Evolutionary conservation across 2,888 invertebrate genomes (phyloP), one percentile per base, ranked within the genome.

Genomic region (Amphipyra berbera): DNA sequence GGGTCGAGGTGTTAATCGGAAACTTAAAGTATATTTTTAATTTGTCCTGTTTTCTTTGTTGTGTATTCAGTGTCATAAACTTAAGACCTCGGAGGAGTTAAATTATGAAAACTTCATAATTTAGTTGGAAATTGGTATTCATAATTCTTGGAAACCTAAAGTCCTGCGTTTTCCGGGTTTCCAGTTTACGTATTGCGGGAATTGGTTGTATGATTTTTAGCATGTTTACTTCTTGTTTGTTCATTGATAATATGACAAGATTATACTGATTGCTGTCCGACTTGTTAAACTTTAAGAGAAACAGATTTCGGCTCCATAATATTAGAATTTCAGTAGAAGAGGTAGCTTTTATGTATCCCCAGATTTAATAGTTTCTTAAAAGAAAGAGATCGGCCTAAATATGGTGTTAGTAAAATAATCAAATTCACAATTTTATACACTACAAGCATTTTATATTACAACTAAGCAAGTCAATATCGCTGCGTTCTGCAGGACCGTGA

Each of bases 1-100:
- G 65, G 69, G 60, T 54, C 55, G 64, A 44, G 14, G 27, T 55
- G 49, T 45, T 55, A 45, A 56, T 64, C 44, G 30, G 45, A 63
- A 21, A 58, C 53, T 21, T 49, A 30, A 15, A 21, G 27, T 15
- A 37, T 54, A 62, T 66, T 68, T 53, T 61, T 56, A 57, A 62
- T 74, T 21, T 57, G 8, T 2, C 37, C 48, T 57, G 3, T 44
- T 69, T 56, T n/a, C 10, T 1, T 38, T 49, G 13, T 30, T 44
- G 0, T 52, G 8, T 35, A 7, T 30, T 21, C 35, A 41, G 9
- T 55, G n/a, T 37, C 41, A 14, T 2, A 27, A 42, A 15, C 8
- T 66, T 59, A 44, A 37, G 9, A 0, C 15, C 8, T 66, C 27
- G 15, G 40, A 52, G 42, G 33, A 40, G 8, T 7, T 9, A 2